Evolutionary conservation across 2,113 vertebrate genomes (phyloP), one percentile per base, ranked within the genome.

Genomic region (Gadus macrocephalus): DNA sequence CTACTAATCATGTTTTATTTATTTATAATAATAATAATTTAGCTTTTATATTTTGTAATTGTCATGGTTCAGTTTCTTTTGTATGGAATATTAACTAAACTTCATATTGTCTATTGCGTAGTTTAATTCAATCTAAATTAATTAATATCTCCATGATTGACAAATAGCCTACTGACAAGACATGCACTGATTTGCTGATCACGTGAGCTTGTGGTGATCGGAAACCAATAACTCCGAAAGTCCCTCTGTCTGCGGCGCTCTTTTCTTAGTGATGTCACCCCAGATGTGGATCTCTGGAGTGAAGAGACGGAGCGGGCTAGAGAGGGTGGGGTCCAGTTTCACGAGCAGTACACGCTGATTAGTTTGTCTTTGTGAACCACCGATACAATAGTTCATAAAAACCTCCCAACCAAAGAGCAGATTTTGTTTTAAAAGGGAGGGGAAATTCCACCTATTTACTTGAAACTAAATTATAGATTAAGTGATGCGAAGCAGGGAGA

Each of bases 221-320:
- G 42, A 14, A 49, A 49, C 8, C 42, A 12, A 49, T 49, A 49
- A 77, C 53, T 77, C 17, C 68, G 67, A 75, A 59, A 71, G 73
- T 75, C 22, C 59, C 42, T 81, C 27, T 64, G 81, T 85, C 80
- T 84, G 80, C 74, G 56, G 73, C 16, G 19, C 71, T 84, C 81
- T 84, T 87, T 82, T 87, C 20, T 19, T 74, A 68, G 75, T 87
- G 84, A 90, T 72, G 73, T 90, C 81, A 90, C 80, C 81, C 84
- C 85, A 89, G 86, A 89, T 88, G 86, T 89, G 75, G 80, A 58
- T 74, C 11, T 49, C 42, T 49, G 42, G 42, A 49, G 42, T 65
- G 78, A 15, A 73, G 78, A 53, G 55, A 64, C 75, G 75, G 72
- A 76, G 71, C 78, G 85, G 85, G 83, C 66, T 85, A 77, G 72